A percentile compares a stretch with the other conserved stretches of the same genome.
These are phyloP conservation scores for Odontocolon sp. DNA, from an alignment of 2,888 invertebrate genomes.

Conservation along the genomic window DNA sequence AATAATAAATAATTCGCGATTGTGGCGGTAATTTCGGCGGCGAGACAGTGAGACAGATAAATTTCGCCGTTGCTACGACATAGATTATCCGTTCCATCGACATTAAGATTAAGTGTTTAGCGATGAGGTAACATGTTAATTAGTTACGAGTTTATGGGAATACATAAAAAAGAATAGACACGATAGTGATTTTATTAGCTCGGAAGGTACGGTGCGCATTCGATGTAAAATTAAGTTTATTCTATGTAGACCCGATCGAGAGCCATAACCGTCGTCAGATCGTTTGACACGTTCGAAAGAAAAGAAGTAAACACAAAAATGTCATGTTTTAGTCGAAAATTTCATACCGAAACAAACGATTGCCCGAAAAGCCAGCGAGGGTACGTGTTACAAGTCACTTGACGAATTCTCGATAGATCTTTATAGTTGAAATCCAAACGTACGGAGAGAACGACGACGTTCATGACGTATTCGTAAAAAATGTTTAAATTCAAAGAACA, in stretches of 20 bases:
- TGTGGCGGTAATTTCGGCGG: constrained; percentile 8
- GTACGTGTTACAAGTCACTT: constrained; percentile 19
- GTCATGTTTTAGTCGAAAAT: constrained; percentile 20
- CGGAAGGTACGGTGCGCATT: constrained; percentile 69
- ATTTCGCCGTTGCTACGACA: constrained; percentile 64
- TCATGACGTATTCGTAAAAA: constrained; percentile 17
- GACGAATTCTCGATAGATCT: constrained; percentile 24
- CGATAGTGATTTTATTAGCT: constrained; percentile 77
- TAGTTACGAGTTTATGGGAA: constrained; percentile 73
- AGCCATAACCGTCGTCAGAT: constrained; percentile 56
- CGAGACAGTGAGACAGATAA: neutral
- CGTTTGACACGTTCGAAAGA: constrained; percentile 26
- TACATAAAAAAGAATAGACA: constrained; percentile 68
- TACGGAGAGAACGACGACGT: constrained; percentile 16
- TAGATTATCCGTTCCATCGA: constrained; percentile 76
- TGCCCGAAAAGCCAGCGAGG: constrained; percentile 3
- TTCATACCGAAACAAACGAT: constrained; percentile 10
- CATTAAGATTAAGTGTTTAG: constrained; percentile 56
- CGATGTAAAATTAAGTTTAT: constrained; percentile 68
- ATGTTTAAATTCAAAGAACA: constrained; percentile 42
- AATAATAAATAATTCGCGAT: constrained; percentile 2
- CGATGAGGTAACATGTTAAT: constrained; percentile 71
- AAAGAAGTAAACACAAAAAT: constrained; percentile 1
- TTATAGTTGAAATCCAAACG: constrained; percentile 26
- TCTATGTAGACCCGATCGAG: constrained; percentile 64